Conservation (phyloP, 2,797 vertebrate species). For the Amazonetta brasiliensis region DNA sequence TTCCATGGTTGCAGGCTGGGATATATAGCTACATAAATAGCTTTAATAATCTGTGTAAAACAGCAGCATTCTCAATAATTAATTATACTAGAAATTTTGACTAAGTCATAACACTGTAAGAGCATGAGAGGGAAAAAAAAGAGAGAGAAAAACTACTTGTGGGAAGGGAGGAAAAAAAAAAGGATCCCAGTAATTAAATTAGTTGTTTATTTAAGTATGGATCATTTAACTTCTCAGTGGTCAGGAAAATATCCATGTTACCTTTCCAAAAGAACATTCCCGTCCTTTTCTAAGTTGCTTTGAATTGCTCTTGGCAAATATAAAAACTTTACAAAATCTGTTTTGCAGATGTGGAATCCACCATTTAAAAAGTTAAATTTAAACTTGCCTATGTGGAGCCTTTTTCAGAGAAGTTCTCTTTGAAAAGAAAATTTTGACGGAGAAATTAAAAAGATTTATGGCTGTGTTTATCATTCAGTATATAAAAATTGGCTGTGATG, state of each 20-base stretch:
- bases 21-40: not conserved
- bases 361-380: slow-evolving; percentile 73
- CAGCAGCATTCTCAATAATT: not conserved
- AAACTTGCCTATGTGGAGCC: not conserved
- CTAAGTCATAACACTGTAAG: not conserved
- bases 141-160: accelerated
- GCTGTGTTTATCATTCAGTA: not conserved
- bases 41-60: not conserved
- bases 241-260: slow-evolving; percentile 53
- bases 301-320: slow-evolving; percentile 75
- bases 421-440: not conserved
- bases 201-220: slow-evolving; percentile 49
- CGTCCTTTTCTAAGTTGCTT: slow-evolving; percentile 72
- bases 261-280: slow-evolving; percentile 73
- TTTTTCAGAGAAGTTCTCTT: slow-evolving; percentile 6
- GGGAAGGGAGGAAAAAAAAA: accelerated
- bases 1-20: not conserved
- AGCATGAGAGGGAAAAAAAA: not conserved
- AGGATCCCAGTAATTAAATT: slow-evolving; percentile 20
- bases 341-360: slow-evolving; percentile 85
- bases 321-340: slow-evolving; percentile 78
- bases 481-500: not conserved
- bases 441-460: not conserved
- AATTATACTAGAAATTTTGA: not conserved
- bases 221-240: slow-evolving; percentile 64